phyloP scores from a whole-genome alignment of 2,888 invertebrate genomes.

The Diplazon laetatorius region DNA sequence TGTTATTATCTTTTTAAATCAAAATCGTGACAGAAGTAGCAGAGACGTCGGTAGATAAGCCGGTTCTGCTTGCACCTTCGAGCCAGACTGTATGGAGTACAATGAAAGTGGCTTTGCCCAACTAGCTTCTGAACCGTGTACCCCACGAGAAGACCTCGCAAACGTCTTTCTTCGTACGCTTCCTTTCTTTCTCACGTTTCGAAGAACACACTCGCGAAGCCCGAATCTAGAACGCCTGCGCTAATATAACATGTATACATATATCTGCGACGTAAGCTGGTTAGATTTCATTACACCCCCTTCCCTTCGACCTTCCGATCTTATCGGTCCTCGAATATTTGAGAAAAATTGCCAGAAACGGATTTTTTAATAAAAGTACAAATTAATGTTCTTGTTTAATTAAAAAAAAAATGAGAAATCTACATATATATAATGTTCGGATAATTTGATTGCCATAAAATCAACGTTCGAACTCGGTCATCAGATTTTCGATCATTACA shows the following conservation, averaged over 20 bases:
- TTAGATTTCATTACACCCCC: constrained; percentile 55
- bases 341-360: too few species aligned
- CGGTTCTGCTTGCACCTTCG: constrained; percentile 69
- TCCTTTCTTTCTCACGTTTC: constrained; percentile 69
- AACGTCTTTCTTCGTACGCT: constrained; percentile 59
- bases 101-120: constrained; percentile 80
- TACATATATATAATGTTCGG: too few species aligned
- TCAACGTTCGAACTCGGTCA: too few species aligned
- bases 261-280: constrained; percentile 71
- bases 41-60: constrained; percentile 16
- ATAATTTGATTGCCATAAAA: too few species aligned
- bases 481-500: too few species aligned
- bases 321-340: too few species aligned
- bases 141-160: constrained; percentile 32
- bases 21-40: constrained; percentile 1
- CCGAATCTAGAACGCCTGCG: constrained; percentile 73
- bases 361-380: too few species aligned
- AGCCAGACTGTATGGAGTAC: constrained; percentile 76
- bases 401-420: too few species aligned
- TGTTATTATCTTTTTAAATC: too few species aligned
- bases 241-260: too few species aligned
- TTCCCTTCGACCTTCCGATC: too few species aligned
- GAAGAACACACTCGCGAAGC: constrained; percentile 56
- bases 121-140: constrained; percentile 55
- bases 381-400: too few species aligned